phyloP scores from a whole-genome alignment of 2,888 invertebrate species.

The Hymenopus coronatus region DNA sequence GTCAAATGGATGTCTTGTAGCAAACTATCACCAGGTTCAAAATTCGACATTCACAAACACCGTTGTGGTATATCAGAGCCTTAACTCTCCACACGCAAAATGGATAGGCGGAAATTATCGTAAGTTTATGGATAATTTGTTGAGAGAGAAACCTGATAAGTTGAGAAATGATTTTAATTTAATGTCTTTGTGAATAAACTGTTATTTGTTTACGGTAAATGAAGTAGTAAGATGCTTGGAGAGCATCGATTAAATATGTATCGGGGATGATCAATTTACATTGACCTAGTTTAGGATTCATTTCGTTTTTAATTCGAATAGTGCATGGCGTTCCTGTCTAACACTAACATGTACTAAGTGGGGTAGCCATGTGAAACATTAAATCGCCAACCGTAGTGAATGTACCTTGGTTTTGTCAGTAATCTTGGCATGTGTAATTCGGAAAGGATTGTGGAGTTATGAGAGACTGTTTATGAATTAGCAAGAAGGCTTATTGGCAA shows the following conservation, averaged over 20 bases:
- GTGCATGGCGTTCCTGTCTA: no score
- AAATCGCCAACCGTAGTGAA: no score
- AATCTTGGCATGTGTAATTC: no score
- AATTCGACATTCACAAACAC: neutral
- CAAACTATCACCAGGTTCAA: neutral
- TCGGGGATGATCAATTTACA: neutral
- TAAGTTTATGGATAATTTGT: conserved; percentile 39
- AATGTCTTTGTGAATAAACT: neutral
- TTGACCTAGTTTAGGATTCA: neutral
- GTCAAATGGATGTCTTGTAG: conserved; percentile 14
- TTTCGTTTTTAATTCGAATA: no score
- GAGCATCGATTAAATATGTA: conserved; percentile 10
- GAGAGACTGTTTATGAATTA: no score
- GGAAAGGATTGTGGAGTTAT: no score
- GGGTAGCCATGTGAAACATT: no score
- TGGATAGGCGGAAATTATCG: conserved; percentile 49
- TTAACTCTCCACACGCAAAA: conserved; percentile 29
- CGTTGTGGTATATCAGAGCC: neutral
- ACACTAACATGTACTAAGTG: no score
- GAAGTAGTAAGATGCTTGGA: neutral
- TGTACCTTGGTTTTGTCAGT: no score
- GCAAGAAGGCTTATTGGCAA: no score
- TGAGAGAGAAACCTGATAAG: neutral
- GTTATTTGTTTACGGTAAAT: neutral
- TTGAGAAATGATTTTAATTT: neutral